phyloP scores from a whole-genome alignment of 2,113 vertebrate genomes.

The Sigmodon hispidus region DNA sequence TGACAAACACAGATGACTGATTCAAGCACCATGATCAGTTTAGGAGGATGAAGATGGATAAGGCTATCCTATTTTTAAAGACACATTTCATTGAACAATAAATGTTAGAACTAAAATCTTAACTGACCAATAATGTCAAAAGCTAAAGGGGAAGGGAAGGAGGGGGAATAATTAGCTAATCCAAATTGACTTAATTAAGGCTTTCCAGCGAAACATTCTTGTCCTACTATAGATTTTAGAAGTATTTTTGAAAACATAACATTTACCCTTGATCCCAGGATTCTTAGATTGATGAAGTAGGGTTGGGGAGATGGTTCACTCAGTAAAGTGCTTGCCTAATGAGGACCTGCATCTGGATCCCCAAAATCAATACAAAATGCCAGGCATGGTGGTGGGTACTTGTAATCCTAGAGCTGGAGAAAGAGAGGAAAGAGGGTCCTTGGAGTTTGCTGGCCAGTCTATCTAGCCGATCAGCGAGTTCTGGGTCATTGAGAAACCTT shows the following conservation, averaged over 20 bases:
- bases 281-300: not conserved
- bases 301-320: not conserved
- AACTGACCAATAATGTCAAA: not conserved
- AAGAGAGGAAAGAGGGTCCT: not conserved
- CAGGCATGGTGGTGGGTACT: not conserved
- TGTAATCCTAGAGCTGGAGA: not conserved
- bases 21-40: conserved; percentile 23
- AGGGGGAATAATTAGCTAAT: conserved; percentile 8
- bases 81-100: conserved; percentile 35
- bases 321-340: not conserved
- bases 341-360: not conserved
- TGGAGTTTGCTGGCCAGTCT: not conserved
- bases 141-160: conserved; percentile 15
- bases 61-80: conserved; percentile 15
- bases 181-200: conserved; percentile 46
- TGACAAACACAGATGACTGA: not conserved
- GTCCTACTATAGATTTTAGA: not conserved
- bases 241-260: not conserved
- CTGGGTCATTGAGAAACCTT: not conserved
- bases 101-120: conserved; percentile 52
- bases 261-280: not conserved
- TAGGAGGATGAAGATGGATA: conserved; percentile 20
- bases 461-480: not conserved
- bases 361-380: no score
- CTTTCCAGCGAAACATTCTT: not conserved